Evolutionary conservation across 37 sponge, comb jelly and placozoan genomes (phyloP), one percentile per base, ranked within the genome.

Genomic region (Halichondria panicea): DNA sequence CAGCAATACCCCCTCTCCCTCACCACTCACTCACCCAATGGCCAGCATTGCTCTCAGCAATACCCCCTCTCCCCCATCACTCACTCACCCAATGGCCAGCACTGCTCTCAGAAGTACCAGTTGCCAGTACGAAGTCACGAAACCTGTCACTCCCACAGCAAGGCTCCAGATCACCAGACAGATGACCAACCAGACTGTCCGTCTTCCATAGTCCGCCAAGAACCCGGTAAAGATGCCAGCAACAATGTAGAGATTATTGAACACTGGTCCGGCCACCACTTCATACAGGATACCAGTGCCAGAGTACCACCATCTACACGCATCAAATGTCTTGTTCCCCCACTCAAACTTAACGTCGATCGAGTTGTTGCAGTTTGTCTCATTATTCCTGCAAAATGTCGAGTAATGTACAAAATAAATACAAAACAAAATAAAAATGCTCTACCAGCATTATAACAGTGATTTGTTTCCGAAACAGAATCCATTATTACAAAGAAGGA

Each of bases 201-300:
- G 79, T 27, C 56, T 79, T 62, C 79, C 80, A 31, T 68, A 78
- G 63, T 94, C 94, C 1, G 88, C 94, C 48, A 83, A 27, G 33
- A 80, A 71, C 24, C 91, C 92, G n/a, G 83, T 66, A 30, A 83
- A 43, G 21, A 94, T 42, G 1, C 88, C 94, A 39, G 92, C 91
- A 13, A 87, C 15, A 31, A 81, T 71, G 71, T 89, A 94, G 27
- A 94, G 71, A 46, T 88, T 89, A 66, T 88, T 90, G 74, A 94
- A 94, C 21, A 84, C 88, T 1, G 94, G 91, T 0, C 94, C 94
- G 33, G 94, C 94, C 18, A 94, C 69, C 4, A 94, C 53, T 75
- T 94, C 84, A 69, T 90, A 94, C 27, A 65, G 35, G 15, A 90
- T 39, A 5, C 94, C 94, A 6, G 22, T 60, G 12, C 94, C 94